These are phyloP conservation scores for Drosophila formosana DNA, from an alignment of 2,888 invertebrate species.

Conservation along the genomic window DNA sequence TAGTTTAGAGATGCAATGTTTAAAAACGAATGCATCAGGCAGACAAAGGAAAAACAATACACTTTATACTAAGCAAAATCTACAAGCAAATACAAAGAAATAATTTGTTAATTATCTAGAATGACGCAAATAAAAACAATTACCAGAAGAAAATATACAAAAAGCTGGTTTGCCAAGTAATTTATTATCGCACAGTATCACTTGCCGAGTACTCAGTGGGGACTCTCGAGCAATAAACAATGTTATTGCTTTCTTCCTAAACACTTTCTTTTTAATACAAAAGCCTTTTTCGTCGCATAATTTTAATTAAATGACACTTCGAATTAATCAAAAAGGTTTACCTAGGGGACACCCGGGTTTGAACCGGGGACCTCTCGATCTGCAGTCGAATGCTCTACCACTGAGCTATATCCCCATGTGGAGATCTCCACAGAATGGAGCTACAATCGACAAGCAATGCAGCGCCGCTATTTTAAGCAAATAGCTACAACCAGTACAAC, in stretches of 20 bases:
- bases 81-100: too few species aligned
- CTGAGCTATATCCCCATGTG: constrained; percentile 69
- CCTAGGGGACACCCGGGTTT: constrained; percentile 76
- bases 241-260: too few species aligned
- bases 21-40: constrained; percentile 1
- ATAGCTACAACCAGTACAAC: not conserved
- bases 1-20: constrained; percentile 11
- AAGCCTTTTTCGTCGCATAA: not conserved
- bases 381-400: constrained; percentile 76
- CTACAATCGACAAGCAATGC: constrained; percentile 12
- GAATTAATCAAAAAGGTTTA: constrained; percentile 13
- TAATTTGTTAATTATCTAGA: not conserved
- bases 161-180: too few species aligned
- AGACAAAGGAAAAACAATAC: not conserved
- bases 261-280: not conserved
- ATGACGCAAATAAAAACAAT: not conserved
- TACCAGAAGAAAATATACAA: not conserved
- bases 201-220: too few species aligned
- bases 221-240: too few species aligned
- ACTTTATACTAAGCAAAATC: too few species aligned
- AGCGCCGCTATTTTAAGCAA: constrained; percentile 7
- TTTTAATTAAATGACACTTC: not conserved
- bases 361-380: constrained; percentile 80
- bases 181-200: too few species aligned
- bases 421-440: constrained; percentile 8